phyloP scores from a whole-genome alignment of 2,113 vertebrate species.

The Chaetura pelagica region DNA sequence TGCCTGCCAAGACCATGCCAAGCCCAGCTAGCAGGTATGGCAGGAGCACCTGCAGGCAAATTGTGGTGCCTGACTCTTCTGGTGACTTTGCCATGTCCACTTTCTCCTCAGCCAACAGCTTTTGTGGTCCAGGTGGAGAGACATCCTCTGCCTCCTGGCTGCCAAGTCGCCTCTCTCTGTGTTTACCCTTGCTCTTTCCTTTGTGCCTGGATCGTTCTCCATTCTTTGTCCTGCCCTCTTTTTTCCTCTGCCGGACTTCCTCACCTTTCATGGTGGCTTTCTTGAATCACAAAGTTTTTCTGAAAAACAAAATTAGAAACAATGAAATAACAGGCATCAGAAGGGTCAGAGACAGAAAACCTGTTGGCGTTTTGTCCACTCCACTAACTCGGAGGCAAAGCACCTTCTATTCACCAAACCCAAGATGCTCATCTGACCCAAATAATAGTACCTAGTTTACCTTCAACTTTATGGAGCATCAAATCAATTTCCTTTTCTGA shows the following conservation, averaged over 20 bases:
- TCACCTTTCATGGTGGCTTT: slow-evolving; percentile 82
- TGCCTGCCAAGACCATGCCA: slow-evolving; percentile 87
- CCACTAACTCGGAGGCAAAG: background rate
- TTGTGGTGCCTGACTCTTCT: slow-evolving; percentile 78
- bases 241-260: slow-evolving; percentile 83
- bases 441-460: background rate
- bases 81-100: slow-evolving; percentile 67
- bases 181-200: slow-evolving; percentile 74
- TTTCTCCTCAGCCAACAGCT: slow-evolving; percentile 72
- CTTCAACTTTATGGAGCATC: background rate
- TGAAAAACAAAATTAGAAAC: slow-evolving; percentile 18
- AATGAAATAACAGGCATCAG: background rate
- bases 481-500: background rate
- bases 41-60: slow-evolving; percentile 84
- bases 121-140: slow-evolving; percentile 49
- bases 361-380: background rate
- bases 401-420: background rate
- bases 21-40: slow-evolving; percentile 86
- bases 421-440: background rate
- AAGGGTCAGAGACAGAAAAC: background rate
- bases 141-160: slow-evolving; percentile 70
- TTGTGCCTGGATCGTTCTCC: slow-evolving; percentile 70
- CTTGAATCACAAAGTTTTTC: background rate
- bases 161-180: slow-evolving; percentile 56
- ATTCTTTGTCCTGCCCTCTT: slow-evolving; percentile 80